Percentiles rank a stretch among this genome's conserved stretches.
Evolutionary conservation across 2,113 vertebrate species (phyloP).

Genomic region (Ochotona curzoniae): DNA sequence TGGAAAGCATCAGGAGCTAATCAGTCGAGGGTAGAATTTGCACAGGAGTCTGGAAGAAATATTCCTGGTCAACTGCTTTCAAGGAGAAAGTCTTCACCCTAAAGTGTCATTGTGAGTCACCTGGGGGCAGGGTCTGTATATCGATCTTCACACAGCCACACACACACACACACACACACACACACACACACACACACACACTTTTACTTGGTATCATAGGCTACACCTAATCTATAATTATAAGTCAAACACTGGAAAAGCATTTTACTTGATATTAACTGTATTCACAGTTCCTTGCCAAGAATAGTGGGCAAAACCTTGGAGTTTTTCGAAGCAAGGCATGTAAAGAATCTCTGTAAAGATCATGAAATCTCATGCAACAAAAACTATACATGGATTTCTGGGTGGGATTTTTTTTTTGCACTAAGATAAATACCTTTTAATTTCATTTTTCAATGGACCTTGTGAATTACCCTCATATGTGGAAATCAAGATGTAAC

Average conservation of each 20-base stretch:
- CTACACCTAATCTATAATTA: neutral
- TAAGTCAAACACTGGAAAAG: neutral
- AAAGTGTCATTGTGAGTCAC: neutral
- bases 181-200: neutral
- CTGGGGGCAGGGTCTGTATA: neutral
- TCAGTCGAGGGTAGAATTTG: neutral
- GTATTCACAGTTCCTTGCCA: neutral
- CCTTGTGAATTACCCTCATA: too few relatives aligned
- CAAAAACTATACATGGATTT: too few relatives aligned
- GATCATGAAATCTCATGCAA: too few relatives aligned
- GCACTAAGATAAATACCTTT: too few relatives aligned
- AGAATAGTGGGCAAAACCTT: neutral
- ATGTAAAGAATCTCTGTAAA: too few relatives aligned
- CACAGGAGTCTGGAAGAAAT: neutral
- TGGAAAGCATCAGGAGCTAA: neutral
- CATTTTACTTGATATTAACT: neutral
- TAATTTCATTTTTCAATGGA: too few relatives aligned
- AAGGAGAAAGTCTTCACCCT: neutral
- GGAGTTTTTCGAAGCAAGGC: neutral
- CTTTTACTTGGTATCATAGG: neutral
- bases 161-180: neutral
- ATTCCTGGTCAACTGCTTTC: neutral
- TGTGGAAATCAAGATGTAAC: neutral
- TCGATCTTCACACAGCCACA: neutral
- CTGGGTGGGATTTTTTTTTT: too few relatives aligned